Evolutionary conservation across 2,888 invertebrate genomes (phyloP), one percentile per base, ranked within the genome.

Genomic region (Dolichopus griseipennis): DNA sequence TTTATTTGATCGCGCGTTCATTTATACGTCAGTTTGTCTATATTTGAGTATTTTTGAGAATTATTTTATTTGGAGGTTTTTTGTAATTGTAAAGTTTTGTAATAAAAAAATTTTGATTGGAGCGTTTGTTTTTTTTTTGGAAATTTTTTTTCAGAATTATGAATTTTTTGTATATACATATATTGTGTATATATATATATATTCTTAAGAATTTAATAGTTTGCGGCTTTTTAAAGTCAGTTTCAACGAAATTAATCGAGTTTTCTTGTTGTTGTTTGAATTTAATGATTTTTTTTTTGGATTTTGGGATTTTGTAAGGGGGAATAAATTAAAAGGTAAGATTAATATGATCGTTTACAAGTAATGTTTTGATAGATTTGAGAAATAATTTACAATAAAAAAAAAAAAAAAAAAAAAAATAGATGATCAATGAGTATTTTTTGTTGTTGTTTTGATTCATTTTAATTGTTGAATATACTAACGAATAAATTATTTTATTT

Each of bases 311-410:
- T 41, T 41, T 41, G 27, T 27, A 27, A 5, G 27, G 27, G 27
- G 41, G 15, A 52, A 52, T 52, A 52, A 52, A 52, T 52, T 52
- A 52, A 52, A 52, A 18, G 52, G 15, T 18, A 15, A 52, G 52
- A 52, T 52, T 52, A 52, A 52, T 52, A 18, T 52, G 52, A 52
- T 52, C 52, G 52, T 52, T 52, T 52, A 52, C 52, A 52, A 52
- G 52, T 52, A 52, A 52, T 52, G 52, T 52, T 52, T 52, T 52
- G 52, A 52, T 52, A 52, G 52, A 52, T 52, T 52, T 52, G 18
- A 52, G 27, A 27, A 27, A 27, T 27, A 27, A 27, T 27, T 27
- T 27, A 4, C 27, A 4, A n/a, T n/a, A n/a, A n/a, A n/a, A n/a
- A n/a, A n/a, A n/a, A n/a, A n/a, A n/a, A n/a, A n/a, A n/a, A n/a